Base-by-base conservation (phyloP, 2,797 vertebrate genomes). In the Orientallactaga sibirica region DNA sequence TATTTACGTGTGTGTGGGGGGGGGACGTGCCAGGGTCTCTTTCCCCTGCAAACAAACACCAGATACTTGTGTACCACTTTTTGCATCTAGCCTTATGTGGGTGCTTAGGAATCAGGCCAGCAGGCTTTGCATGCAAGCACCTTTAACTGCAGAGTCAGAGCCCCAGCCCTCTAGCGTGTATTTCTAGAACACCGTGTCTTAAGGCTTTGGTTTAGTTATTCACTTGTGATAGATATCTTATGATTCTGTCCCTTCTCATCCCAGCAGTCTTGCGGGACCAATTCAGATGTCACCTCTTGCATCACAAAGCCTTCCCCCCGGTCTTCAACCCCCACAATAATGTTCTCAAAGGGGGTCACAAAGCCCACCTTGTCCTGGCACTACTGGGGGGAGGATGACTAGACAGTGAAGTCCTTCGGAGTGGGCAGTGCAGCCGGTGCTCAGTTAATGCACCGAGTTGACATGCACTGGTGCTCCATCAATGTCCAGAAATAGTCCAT, bases 401-500 rank as follows among this genome's bases (percentile, higher is more conserved):
- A 27, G 24, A 67, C 10, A 25, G 25, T 25, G 22, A 41, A 37
- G 37, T 15, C 33, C 33, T 7, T 20, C 9, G 18, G 20, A 41
- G 37, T 27, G 0, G 22, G 12, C 70, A 3, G 64, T 0, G 0
- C 3, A 1, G 12, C 25, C 14, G 1, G 2, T 11, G 3, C 22
- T 41, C 68, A 2, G 12, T 29, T 70, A 24, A 64, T 18, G 20
- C 43, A 29, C 25, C 1, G 25, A 1, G 18, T 41, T 19, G 3
- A 3, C 43, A 22, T 6, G 1, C 2, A 19, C 3, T 6, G 18
- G 61, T 25, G 52, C 24, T 73, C 58, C 24, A 41, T 15, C 3
- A 29, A 2, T 5, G 14, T 1, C 3, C 7, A 29, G 4, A 7
- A 3, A 0, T 0, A 0, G 2, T 12, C 18, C 4, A 0, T 3